Conservation (phyloP, 2,797 vertebrate species). For the Heterohyrax brucei region DNA sequence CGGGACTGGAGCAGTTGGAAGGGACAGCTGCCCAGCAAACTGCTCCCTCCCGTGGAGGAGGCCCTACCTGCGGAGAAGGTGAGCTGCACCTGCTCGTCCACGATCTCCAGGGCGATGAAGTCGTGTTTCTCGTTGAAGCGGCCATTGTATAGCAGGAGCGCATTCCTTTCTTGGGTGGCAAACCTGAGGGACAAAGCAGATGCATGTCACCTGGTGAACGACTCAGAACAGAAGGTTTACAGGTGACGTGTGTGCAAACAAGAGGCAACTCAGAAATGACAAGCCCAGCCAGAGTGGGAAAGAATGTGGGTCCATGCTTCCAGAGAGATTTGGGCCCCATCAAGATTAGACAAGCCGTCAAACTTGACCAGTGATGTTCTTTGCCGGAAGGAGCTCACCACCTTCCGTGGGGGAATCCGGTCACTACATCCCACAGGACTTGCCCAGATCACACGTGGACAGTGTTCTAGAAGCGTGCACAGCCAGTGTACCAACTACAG, state of each 20-base stretch:
- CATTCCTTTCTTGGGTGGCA: conserved; percentile 95
- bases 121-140: conserved; percentile 99
- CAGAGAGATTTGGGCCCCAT: not conserved
- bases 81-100: conserved; percentile 97
- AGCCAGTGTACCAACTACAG: accelerated
- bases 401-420: accelerated
- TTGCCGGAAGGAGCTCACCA: not conserved
- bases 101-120: conserved; percentile 98
- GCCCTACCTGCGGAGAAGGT: conserved; percentile 96
- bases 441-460: no score
- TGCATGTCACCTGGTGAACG: accelerated
- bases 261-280: accelerated
- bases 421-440: accelerated
- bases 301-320: accelerated
- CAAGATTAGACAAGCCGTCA: accelerated
- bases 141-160: conserved; percentile 97
- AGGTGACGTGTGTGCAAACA: accelerated
- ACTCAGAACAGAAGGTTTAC: not conserved
- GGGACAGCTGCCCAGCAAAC: accelerated
- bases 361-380: accelerated
- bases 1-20: accelerated
- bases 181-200: conserved; percentile 91
- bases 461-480: accelerated
- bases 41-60: accelerated
- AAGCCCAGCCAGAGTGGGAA: accelerated